phyloP scores from a whole-genome alignment of 2,113 vertebrate species.

The Motacilla alba region DNA sequence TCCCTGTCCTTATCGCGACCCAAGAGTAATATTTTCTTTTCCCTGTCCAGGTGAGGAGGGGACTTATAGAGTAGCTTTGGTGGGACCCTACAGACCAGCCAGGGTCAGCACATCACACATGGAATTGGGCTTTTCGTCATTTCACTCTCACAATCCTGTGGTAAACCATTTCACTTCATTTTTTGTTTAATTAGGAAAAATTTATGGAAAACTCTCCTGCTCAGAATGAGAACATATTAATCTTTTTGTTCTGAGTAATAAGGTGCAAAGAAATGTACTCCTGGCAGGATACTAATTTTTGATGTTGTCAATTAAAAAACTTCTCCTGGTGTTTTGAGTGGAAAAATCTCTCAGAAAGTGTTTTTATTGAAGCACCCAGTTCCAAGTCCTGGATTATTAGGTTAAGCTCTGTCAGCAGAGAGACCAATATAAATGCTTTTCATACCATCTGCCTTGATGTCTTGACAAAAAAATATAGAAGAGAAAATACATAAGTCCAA shows the following conservation, averaged over 20 bases:
- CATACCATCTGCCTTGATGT: slow-evolving; percentile 61
- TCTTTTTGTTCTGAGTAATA: slow-evolving; percentile 56
- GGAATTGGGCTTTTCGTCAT: slow-evolving; percentile 41
- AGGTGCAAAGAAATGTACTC: slow-evolving; percentile 53
- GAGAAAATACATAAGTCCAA: slow-evolving; percentile 16
- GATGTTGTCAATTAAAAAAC: slow-evolving; percentile 77
- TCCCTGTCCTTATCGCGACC: accelerated
- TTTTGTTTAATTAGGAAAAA: slow-evolving; percentile 48
- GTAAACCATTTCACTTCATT: slow-evolving; percentile 42
- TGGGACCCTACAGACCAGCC: neutral
- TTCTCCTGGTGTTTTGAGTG: slow-evolving; percentile 72
- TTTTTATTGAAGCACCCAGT: slow-evolving; percentile 69
- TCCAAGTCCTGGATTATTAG: slow-evolving; percentile 72
- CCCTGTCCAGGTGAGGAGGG: neutral
- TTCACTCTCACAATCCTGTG: slow-evolving; percentile 33
- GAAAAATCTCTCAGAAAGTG: slow-evolving; percentile 72
- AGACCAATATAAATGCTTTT: slow-evolving; percentile 71
- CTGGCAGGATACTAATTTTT: slow-evolving; percentile 72
- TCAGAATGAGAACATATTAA: slow-evolving; percentile 34
- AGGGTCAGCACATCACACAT: neutral
- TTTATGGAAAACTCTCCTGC: slow-evolving; percentile 49
- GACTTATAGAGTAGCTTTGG: neutral
- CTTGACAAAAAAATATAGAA: slow-evolving; percentile 39
- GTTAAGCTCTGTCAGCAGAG: slow-evolving; percentile 64
- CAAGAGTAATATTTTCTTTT: neutral